Conservation (phyloP, 1,140 invertebrate species). For the Monomorium pharaonis region DNA sequence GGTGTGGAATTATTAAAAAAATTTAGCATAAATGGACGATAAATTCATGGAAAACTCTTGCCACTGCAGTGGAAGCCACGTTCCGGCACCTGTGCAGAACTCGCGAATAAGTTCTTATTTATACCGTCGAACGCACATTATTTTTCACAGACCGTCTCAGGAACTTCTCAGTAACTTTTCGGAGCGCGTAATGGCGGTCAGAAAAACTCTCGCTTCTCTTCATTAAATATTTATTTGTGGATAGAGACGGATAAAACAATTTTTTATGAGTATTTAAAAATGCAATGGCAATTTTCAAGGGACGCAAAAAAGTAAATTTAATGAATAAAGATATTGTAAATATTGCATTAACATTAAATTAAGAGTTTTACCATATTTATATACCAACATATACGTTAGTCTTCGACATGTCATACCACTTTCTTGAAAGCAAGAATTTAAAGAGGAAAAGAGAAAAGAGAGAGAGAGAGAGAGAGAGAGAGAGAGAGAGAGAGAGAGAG, state of each 20-base stretch:
- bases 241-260: slow-evolving; percentile 8
- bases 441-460: background rate
- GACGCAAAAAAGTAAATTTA: background rate
- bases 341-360: background rate
- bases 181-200: slow-evolving; percentile 63
- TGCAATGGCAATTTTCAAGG: background rate
- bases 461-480: no score
- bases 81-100: slow-evolving; percentile 56
- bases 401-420: background rate
- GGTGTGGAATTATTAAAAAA: slow-evolving; percentile 58
- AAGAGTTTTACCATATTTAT: background rate
- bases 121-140: slow-evolving; percentile 66
- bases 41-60: slow-evolving; percentile 53
- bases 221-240: slow-evolving; percentile 67
- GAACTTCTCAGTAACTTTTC: slow-evolving; percentile 63
- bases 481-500: background rate
- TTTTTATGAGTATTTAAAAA: background rate
- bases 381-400: background rate
- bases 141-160: slow-evolving; percentile 54
- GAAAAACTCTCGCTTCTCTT: slow-evolving; percentile 39
- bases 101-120: slow-evolving; percentile 68
- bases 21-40: slow-evolving; percentile 60
- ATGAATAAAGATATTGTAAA: background rate
- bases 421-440: background rate
- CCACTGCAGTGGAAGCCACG: background rate